Percentiles rank a stretch among this genome's conserved stretches.
phyloP scores from a whole-genome alignment of 2,888 invertebrate species.

The Campoletis raptor region DNA sequence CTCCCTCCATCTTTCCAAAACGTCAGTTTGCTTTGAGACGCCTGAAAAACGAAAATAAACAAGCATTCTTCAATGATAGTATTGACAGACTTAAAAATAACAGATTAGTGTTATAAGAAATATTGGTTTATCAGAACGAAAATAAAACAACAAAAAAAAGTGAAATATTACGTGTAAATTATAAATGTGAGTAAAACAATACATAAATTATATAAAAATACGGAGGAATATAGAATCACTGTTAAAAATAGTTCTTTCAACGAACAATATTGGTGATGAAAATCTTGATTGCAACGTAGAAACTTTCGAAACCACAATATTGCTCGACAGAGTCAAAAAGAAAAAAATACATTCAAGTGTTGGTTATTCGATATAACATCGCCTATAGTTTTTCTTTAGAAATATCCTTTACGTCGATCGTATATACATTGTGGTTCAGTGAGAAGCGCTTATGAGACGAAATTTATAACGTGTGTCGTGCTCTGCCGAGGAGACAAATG shows the following conservation, averaged over 20 bases:
- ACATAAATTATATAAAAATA: neutral
- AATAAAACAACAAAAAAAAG: neutral
- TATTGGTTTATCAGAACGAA: neutral
- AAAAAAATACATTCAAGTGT: neutral
- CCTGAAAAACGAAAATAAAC: constrained; percentile 65
- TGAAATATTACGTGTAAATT: neutral
- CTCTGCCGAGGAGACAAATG: constrained; percentile 6
- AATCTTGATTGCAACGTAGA: neutral
- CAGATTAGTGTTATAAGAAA: neutral
- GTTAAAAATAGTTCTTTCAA: neutral
- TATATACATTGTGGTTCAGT: constrained; percentile 23
- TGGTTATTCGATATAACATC: constrained; percentile 41
- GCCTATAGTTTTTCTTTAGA: constrained; percentile 5
- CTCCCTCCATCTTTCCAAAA: constrained; percentile 69
- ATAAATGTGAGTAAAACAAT: neutral
- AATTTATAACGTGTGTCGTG: constrained; percentile 33
- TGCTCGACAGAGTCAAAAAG: neutral
- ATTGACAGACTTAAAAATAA: neutral
- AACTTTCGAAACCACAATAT: constrained; percentile 33
- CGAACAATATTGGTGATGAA: neutral
- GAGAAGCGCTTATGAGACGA: constrained; percentile 25
- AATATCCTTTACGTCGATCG: neutral
- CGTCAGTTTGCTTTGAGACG: constrained; percentile 36
- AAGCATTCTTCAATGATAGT: neutral
- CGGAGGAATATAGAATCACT: neutral